Conservation (phyloP, 2,113 vertebrate genomes). For the Solea solea region DNA sequence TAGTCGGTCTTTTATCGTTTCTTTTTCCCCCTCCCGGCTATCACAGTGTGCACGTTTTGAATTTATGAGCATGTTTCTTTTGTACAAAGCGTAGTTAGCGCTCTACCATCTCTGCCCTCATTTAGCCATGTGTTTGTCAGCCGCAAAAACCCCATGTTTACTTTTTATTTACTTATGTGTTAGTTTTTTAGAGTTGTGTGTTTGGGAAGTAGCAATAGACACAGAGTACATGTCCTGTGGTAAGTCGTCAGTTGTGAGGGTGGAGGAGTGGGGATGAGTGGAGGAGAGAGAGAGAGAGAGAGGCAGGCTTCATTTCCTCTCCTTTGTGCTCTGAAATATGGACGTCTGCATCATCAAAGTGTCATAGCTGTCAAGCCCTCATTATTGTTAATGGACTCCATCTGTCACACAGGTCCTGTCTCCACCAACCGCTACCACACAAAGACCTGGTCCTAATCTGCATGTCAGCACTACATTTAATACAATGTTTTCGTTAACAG, state of each 20-base stretch:
- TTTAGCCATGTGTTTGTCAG: constrained; percentile 40
- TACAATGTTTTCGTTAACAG: constrained; percentile 38
- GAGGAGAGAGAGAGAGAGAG: constrained; percentile 45
- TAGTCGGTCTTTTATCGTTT: constrained; percentile 34
- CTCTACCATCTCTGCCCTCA: constrained; percentile 17
- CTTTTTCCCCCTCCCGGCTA: neutral
- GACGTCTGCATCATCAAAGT: constrained; percentile 79
- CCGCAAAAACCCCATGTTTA: constrained; percentile 51
- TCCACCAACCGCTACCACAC: constrained; percentile 60
- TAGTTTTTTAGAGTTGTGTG: constrained; percentile 60
- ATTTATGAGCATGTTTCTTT: constrained; percentile 10
- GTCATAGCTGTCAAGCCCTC: constrained; percentile 75
- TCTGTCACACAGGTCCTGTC: constrained; percentile 71
- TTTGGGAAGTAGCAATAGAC: constrained; percentile 63
- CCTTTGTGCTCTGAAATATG: constrained; percentile 77
- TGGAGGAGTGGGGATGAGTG: constrained; percentile 54
- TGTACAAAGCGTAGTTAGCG: constrained; percentile 2
- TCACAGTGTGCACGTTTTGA: constrained; percentile 12
- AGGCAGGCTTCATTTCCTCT: constrained; percentile 76
- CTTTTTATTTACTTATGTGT: constrained; percentile 58
- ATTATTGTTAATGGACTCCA: constrained; percentile 76
- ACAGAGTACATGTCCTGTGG: constrained; percentile 60
- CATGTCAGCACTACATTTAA: constrained; percentile 55
- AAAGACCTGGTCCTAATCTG: constrained; percentile 55
- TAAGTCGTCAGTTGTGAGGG: constrained; percentile 70